Evolutionary conservation across 1,140 invertebrate genomes (phyloP).

Genomic region (Drosophila murphyi): DNA sequence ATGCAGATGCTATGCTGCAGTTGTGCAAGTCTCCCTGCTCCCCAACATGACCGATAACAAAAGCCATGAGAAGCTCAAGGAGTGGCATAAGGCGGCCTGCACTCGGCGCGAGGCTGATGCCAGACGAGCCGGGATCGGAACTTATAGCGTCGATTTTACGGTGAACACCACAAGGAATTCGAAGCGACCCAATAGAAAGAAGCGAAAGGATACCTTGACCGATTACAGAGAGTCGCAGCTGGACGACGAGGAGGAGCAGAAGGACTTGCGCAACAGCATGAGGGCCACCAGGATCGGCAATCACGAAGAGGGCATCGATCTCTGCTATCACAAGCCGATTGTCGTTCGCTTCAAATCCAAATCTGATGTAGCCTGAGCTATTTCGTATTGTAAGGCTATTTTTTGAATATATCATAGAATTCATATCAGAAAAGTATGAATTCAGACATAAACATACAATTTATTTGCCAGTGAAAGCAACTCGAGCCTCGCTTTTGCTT

Average conservation of each 20-base stretch:
- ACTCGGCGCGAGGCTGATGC: conserved; percentile 5
- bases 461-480: too few relatives aligned
- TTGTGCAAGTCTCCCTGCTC: not conserved
- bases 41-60: not conserved
- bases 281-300: not conserved
- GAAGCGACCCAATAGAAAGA: not conserved
- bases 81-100: conserved; percentile 14
- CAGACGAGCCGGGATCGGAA: conserved; percentile 2
- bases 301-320: not conserved
- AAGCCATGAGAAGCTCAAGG: not conserved
- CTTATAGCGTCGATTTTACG: not conserved
- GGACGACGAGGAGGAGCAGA: not conserved
- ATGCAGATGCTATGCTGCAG: not conserved
- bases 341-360: conserved; percentile 6
- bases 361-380: not conserved
- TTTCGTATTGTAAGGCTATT: not conserved
- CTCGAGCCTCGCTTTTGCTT: too few relatives aligned
- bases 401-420: too few relatives aligned
- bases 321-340: conserved; percentile 7
- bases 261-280: not conserved
- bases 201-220: not conserved
- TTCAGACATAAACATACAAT: too few relatives aligned
- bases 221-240: not conserved
- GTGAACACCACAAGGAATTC: not conserved
- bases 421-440: too few relatives aligned